Percentiles rank a stretch among this genome's conserved stretches.
Evolutionary conservation across 2,888 invertebrate species (phyloP).

Genomic region (Trachelus stipa): DNA sequence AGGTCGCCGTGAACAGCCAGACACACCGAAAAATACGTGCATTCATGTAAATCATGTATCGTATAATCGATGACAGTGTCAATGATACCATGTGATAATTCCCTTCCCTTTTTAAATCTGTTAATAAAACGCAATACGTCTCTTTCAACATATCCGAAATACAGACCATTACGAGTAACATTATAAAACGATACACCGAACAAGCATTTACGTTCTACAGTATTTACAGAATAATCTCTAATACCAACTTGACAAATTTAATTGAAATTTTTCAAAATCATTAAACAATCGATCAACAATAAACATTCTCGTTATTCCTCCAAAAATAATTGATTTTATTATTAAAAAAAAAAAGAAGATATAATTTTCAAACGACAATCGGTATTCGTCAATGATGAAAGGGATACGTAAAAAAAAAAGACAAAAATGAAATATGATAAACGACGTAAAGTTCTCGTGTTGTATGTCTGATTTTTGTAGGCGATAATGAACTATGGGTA

Average conservation of each 20-base stretch:
- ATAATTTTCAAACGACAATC: not conserved
- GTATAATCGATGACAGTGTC: constrained; percentile 13
- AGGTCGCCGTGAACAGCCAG: constrained; percentile 44
- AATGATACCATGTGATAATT: not conserved
- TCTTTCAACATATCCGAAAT: not conserved
- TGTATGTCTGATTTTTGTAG: constrained; percentile 21
- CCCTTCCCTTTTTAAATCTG: not conserved
- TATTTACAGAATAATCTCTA: not conserved
- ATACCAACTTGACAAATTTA: not conserved
- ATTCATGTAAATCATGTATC: constrained; percentile 25
- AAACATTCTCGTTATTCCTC: not conserved
- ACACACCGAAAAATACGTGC: constrained; percentile 47
- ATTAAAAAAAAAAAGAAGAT: not conserved
- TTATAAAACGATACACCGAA: not conserved
- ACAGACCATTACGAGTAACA: not conserved
- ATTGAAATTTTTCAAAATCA: not conserved
- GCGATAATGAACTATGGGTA: constrained; percentile 29
- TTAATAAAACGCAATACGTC: not conserved
- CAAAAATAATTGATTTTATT: constrained; percentile 13
- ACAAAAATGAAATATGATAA: not conserved
- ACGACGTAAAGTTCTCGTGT: constrained; percentile 12
- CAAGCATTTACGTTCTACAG: not conserved
- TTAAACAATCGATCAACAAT: not conserved
- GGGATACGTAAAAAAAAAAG: not conserved
- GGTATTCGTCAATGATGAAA: not conserved